A percentile compares a stretch with the other conserved stretches of the same genome.
phyloP scores from a whole-genome alignment of 2,888 invertebrate species.

The Amphipyra berbera region DNA sequence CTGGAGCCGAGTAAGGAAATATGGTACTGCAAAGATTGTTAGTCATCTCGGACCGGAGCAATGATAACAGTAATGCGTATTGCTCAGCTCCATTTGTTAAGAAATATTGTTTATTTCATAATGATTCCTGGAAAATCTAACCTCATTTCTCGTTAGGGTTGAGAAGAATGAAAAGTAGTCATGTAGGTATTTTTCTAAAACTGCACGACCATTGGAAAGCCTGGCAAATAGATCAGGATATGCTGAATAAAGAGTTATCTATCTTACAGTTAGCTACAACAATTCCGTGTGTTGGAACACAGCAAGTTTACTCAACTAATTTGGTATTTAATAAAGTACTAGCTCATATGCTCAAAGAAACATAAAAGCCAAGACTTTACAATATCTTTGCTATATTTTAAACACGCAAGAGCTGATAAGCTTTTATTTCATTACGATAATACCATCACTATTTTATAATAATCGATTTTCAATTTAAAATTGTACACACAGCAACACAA shows the following conservation, averaged over 20 bases:
- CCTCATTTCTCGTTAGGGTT: neutral
- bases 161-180: no score
- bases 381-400: neutral
- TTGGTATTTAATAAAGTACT: no score
- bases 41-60: conserved; percentile 22
- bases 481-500: neutral
- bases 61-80: neutral
- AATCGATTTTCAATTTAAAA: conserved; percentile 21
- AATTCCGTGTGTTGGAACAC: no score
- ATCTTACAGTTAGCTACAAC: no score
- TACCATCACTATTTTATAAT: conserved; percentile 1
- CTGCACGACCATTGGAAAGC: neutral
- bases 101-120: no score
- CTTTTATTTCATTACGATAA: conserved; percentile 3
- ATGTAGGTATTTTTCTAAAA: no score
- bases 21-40: conserved; percentile 11
- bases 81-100: neutral
- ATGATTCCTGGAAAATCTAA: neutral
- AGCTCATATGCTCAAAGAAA: neutral
- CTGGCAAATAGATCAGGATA: no score
- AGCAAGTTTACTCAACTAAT: no score
- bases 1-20: conserved; percentile 20
- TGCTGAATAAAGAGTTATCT: no score
- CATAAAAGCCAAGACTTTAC: neutral
- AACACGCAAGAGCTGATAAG: neutral